phyloP scores from a whole-genome alignment of 1,140 invertebrate genomes.

The Apocrypta bakeri region DNA sequence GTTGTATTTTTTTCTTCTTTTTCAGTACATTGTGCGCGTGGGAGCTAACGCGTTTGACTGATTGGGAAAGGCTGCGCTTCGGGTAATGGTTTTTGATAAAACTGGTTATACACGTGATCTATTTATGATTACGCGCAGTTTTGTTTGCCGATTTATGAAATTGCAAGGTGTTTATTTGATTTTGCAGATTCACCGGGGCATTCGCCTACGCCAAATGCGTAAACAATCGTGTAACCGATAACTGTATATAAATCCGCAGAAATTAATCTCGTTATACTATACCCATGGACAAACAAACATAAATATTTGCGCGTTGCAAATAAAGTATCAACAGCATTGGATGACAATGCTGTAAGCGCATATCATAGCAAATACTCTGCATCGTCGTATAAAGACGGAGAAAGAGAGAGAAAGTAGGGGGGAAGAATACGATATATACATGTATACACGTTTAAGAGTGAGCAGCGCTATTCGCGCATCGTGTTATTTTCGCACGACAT shows the following conservation, averaged over 20 bases:
- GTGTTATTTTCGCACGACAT: slow-evolving; percentile 57
- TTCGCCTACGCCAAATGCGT: too few species aligned
- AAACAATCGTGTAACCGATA: too few species aligned
- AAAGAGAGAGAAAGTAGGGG: not conserved
- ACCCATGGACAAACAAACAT: too few species aligned
- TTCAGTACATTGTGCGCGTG: not conserved
- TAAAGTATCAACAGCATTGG: not conserved
- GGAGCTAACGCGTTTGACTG: not conserved
- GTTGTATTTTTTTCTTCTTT: not conserved
- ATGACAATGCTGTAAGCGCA: not conserved
- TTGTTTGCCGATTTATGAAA: too few species aligned
- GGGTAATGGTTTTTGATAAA: not conserved
- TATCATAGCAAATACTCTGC: not conserved
- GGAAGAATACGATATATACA: not conserved
- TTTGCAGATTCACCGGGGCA: too few species aligned
- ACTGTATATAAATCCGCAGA: not conserved
- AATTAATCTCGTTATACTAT: slow-evolving; percentile 32
- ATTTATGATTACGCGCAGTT: too few species aligned
- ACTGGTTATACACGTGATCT: too few species aligned
- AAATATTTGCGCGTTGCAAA: slow-evolving; percentile 39
- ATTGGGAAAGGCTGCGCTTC: not conserved
- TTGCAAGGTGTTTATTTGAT: too few species aligned
- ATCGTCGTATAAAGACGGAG: too few species aligned
- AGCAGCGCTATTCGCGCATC: slow-evolving; percentile 53
- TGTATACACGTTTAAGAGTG: not conserved